phyloP scores from a whole-genome alignment of 2,888 invertebrate species.

The Antheraea assamensis region DNA sequence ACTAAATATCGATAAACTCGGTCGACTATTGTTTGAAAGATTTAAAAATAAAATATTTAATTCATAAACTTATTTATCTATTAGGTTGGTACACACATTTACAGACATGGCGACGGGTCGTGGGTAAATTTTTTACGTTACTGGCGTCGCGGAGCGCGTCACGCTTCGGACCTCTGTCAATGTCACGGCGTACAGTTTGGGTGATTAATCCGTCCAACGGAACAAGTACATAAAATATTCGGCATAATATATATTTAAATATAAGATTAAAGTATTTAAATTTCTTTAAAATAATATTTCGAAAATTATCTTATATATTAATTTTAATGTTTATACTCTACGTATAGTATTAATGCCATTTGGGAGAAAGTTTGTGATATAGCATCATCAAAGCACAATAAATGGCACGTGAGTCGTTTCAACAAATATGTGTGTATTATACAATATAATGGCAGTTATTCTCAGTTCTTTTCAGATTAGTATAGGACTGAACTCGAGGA shows the following conservation, averaged over 20 bases:
- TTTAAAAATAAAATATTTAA: background rate
- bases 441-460: too few species aligned
- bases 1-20: background rate
- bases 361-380: too few species aligned
- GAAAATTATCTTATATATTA: background rate
- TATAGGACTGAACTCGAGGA: too few species aligned
- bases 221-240: conserved; percentile 1
- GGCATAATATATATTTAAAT: background rate
- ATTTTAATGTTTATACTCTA: too few species aligned
- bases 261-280: background rate
- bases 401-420: background rate
- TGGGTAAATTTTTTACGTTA: conserved; percentile 37
- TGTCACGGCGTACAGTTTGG: conserved; percentile 36
- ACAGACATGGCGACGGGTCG: conserved; percentile 8
- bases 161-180: conserved; percentile 44
- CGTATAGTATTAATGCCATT: too few species aligned
- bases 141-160: conserved; percentile 30
- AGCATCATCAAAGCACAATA: too few species aligned
- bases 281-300: background rate
- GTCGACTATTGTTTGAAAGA: background rate
- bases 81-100: background rate
- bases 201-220: conserved; percentile 9
- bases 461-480: too few species aligned
- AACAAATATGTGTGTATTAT: background rate
- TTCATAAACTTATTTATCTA: background rate